Evolutionary conservation across 2,888 invertebrate genomes (phyloP).

Genomic region (Philhelius pedissequus): DNA sequence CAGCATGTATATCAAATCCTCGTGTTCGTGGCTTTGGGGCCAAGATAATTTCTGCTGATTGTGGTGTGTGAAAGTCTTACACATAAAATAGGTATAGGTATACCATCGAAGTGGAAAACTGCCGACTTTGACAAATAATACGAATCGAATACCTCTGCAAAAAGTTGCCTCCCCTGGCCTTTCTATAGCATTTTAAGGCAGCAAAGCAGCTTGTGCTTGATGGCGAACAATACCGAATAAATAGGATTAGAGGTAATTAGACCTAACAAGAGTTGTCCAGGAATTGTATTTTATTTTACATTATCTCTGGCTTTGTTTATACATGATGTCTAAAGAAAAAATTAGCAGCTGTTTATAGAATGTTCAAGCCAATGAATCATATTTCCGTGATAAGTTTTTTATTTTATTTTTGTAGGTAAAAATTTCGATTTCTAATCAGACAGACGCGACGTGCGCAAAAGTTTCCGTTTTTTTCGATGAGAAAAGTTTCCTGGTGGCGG

Average conservation of each 20-base stretch:
- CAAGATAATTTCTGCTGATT: slow-evolving; percentile 41
- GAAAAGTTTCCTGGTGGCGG: slow-evolving; percentile 6
- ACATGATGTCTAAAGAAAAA: neutral
- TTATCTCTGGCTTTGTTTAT: neutral
- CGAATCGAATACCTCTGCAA: slow-evolving; percentile 47
- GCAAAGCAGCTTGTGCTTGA: slow-evolving; percentile 42
- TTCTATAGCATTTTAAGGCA: neutral
- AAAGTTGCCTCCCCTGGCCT: neutral
- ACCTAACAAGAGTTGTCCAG: slow-evolving; percentile 39
- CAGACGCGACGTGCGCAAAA: slow-evolving; percentile 58
- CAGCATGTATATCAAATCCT: neutral
- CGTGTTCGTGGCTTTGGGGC: neutral
- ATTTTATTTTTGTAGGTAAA: neutral
- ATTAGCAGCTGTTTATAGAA: neutral
- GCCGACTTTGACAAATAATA: slow-evolving; percentile 59
- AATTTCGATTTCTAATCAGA: slow-evolving; percentile 32
- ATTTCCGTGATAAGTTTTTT: slow-evolving; percentile 19
- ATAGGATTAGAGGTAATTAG: slow-evolving; percentile 65
- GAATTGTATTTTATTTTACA: neutral
- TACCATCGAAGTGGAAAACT: slow-evolving; percentile 53
- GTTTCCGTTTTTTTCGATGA: slow-evolving; percentile 19
- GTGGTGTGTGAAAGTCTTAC: slow-evolving; percentile 23
- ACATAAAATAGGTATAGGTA: no score
- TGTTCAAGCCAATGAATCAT: slow-evolving; percentile 53
- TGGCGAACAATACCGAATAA: slow-evolving; percentile 41